Percentiles rank a stretch among this genome's conserved stretches.
Evolutionary conservation across 2,113 vertebrate genomes (phyloP).

Genomic region (Neogale vison): DNA sequence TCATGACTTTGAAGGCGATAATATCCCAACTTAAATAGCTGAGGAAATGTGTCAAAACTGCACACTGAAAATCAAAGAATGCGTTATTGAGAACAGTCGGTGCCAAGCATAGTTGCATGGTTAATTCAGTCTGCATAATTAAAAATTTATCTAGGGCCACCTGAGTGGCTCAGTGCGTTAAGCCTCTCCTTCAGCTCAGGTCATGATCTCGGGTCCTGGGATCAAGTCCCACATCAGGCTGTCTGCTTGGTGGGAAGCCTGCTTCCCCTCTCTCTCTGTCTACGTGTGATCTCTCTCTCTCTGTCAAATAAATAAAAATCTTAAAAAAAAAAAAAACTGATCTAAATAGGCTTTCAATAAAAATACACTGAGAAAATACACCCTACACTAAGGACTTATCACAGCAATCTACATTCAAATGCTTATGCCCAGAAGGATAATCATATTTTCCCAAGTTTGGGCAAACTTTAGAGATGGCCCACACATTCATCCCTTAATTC

Average conservation of each 20-base stretch:
- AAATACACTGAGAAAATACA: slow-evolving; percentile 22
- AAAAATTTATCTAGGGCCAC: background rate
- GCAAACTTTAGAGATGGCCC: background rate
- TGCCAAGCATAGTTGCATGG: slow-evolving; percentile 13
- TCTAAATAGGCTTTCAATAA: slow-evolving; percentile 18
- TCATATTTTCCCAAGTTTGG: background rate
- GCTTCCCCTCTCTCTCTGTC: no score
- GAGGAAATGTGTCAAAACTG: background rate
- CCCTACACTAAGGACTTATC: background rate
- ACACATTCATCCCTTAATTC: background rate
- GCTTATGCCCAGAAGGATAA: background rate
- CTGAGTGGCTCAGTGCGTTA: no score
- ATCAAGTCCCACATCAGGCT: no score
- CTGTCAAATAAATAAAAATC: no score
- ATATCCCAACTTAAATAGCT: slow-evolving; percentile 2
- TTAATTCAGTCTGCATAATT: slow-evolving; percentile 16
- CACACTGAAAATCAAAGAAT: slow-evolving; percentile 40
- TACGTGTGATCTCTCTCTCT: no score
- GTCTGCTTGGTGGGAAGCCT: no score
- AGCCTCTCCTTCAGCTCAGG: no score
- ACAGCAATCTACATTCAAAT: background rate
- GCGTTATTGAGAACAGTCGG: background rate
- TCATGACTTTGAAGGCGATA: background rate
- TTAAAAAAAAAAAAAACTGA: background rate
- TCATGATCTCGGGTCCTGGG: no score